Percentiles rank a stretch among this genome's conserved stretches.
phyloP scores from a whole-genome alignment of 2,888 invertebrate species.

The Unio delphinus region DNA sequence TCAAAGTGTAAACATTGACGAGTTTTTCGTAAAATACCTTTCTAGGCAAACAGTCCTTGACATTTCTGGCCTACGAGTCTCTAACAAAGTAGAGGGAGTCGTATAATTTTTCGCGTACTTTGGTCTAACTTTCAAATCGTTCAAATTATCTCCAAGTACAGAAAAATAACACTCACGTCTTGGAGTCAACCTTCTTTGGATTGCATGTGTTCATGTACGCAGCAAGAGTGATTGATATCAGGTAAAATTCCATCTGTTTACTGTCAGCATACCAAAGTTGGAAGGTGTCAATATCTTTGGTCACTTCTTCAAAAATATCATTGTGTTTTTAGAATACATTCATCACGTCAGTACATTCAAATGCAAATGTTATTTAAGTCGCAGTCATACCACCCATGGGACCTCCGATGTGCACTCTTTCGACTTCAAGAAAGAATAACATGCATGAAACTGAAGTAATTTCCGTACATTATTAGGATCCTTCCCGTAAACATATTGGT shows the following conservation, averaged over 20 bases:
- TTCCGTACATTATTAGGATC: slow-evolving; percentile 14
- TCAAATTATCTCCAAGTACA: background rate
- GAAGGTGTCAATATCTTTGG: slow-evolving; percentile 10
- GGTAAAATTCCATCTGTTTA: slow-evolving; percentile 9
- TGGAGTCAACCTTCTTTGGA: background rate
- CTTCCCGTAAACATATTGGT: slow-evolving; percentile 37
- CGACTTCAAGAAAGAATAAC: slow-evolving; percentile 21
- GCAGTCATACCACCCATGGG: slow-evolving; percentile 18
- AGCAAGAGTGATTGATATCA: background rate
- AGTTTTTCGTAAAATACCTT: too few relatives aligned
- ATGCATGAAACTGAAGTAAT: slow-evolving; percentile 20
- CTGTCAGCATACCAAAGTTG: background rate
- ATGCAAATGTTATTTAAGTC: slow-evolving; percentile 13
- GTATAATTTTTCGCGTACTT: too few relatives aligned
- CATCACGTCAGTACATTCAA: slow-evolving; percentile 4
- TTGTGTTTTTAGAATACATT: slow-evolving; percentile 1
- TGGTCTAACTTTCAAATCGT: too few relatives aligned
- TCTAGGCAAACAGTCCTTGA: too few relatives aligned
- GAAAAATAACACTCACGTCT: background rate
- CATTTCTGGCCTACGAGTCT: too few relatives aligned
- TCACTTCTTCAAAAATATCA: background rate
- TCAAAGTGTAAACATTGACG: too few relatives aligned
- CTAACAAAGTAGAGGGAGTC: too few relatives aligned
- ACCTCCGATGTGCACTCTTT: slow-evolving; percentile 30
- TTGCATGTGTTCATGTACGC: too few relatives aligned